Percentiles rank a stretch among this genome's conserved stretches.
Evolutionary conservation across 2,888 invertebrate species (phyloP).

Genomic region (Helicoverpa assulta): DNA sequence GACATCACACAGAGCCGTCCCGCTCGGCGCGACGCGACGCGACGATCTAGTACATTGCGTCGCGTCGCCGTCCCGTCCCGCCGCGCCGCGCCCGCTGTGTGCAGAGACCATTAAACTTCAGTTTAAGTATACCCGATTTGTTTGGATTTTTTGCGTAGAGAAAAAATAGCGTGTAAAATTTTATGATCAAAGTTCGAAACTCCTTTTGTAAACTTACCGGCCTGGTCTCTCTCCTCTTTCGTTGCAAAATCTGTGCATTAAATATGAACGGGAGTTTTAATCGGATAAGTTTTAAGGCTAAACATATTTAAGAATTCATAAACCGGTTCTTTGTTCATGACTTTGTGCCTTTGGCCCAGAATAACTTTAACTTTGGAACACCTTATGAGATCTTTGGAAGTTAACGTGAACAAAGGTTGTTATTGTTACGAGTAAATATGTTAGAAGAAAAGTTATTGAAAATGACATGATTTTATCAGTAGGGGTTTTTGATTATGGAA

Average conservation of each 20-base stretch:
- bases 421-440: neutral
- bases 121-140: slow-evolving; percentile 40
- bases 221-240: slow-evolving; percentile 1
- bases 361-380: slow-evolving; percentile 6
- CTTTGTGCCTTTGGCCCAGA: slow-evolving; percentile 5
- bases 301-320: slow-evolving; percentile 30
- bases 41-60: too few relatives aligned
- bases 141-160: slow-evolving; percentile 18
- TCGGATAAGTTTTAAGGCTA: slow-evolving; percentile 30
- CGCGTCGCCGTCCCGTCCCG: too few relatives aligned
- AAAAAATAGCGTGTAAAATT: slow-evolving; percentile 47
- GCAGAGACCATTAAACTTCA: too few relatives aligned
- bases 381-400: neutral
- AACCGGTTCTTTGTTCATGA: slow-evolving; percentile 13
- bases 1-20: too few relatives aligned
- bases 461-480: neutral
- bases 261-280: slow-evolving; percentile 46
- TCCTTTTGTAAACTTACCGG: slow-evolving; percentile 12
- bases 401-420: neutral
- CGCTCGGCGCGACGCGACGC: too few relatives aligned
- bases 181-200: slow-evolving; percentile 38
- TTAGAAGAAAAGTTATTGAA: neutral
- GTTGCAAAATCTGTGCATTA: slow-evolving; percentile 41
- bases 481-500: neutral
- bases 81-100: too few relatives aligned